Percentiles rank a stretch among this genome's conserved stretches.
Evolutionary conservation across 1,140 invertebrate species (phyloP).

Genomic region (Sinella curviseta): DNA sequence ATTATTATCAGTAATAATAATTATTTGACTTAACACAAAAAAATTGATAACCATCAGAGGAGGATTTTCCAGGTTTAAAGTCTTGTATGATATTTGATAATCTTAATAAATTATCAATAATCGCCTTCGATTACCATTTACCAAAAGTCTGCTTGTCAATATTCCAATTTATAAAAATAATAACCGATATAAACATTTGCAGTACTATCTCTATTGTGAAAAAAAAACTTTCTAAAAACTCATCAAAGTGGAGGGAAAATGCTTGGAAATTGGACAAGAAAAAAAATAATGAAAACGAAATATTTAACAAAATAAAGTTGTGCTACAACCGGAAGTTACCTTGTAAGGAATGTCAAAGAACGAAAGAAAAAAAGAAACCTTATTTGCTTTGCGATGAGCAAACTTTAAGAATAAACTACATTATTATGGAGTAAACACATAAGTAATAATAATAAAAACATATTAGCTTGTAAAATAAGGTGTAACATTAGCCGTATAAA

Average conservation of each 20-base stretch:
- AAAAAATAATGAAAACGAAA: background rate
- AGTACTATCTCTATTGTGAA: background rate
- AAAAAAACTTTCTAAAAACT: background rate
- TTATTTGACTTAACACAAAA: no score
- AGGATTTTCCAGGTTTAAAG: conserved; percentile 10
- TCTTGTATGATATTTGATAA: no score
- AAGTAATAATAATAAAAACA: conserved; percentile 7
- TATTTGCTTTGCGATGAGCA: background rate
- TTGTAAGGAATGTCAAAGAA: background rate
- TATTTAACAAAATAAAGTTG: background rate
- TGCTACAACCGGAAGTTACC: conserved; percentile 25
- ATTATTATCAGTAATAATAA: no score
- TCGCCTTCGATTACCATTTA: conserved; percentile 19
- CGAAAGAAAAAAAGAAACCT: no score
- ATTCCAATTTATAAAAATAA: background rate
- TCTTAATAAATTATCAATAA: background rate
- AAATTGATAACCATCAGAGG: background rate
- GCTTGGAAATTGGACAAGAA: background rate
- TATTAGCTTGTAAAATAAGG: background rate
- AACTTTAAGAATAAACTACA: background rate
- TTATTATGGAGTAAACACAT: no score
- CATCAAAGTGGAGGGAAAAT: background rate
- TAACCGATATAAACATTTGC: no score
- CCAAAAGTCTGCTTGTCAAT: conserved; percentile 18
- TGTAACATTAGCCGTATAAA: background rate